phyloP scores from a whole-genome alignment of 2,113 vertebrate genomes.

The Proterorhinus semilunaris region DNA sequence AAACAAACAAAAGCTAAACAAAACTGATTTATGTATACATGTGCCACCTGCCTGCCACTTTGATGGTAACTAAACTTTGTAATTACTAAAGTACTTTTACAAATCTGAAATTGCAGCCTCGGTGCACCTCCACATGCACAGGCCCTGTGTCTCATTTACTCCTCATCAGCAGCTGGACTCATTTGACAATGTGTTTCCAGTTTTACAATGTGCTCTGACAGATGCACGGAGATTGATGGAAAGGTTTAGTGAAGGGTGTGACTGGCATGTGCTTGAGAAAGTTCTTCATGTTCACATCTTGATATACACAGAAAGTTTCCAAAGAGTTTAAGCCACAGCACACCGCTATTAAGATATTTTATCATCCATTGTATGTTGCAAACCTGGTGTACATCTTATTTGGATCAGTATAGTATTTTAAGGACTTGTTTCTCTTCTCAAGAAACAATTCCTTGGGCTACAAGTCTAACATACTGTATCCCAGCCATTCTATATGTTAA shows the following conservation, averaged over 20 bases:
- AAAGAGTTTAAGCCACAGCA: not conserved
- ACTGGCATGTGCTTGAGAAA: conserved; percentile 8
- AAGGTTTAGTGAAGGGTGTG: conserved; percentile 2
- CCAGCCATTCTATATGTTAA: too few relatives aligned
- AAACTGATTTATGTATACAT: not conserved
- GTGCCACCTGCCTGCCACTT: not conserved
- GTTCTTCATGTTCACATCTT: conserved; percentile 4
- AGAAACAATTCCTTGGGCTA: too few relatives aligned
- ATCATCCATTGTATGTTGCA: too few relatives aligned
- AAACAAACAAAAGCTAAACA: not conserved
- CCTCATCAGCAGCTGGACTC: conserved; percentile 6
- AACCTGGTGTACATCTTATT: too few relatives aligned
- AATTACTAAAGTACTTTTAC: too few relatives aligned
- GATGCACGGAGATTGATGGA: not conserved
- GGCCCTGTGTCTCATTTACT: conserved; percentile 11
- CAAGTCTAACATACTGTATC: too few relatives aligned
- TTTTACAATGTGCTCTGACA: conserved; percentile 1
- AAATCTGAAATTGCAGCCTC: not conserved
- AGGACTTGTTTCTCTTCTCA: too few relatives aligned
- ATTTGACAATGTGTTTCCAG: conserved; percentile 13
- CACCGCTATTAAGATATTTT: not conserved
- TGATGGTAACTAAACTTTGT: not conserved
- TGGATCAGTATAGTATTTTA: too few relatives aligned
- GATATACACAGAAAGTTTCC: not conserved
- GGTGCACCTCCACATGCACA: not conserved